These are phyloP conservation scores for Epicampocera succincta DNA, from an alignment of 2,888 invertebrate genomes.

Conservation along the genomic window DNA sequence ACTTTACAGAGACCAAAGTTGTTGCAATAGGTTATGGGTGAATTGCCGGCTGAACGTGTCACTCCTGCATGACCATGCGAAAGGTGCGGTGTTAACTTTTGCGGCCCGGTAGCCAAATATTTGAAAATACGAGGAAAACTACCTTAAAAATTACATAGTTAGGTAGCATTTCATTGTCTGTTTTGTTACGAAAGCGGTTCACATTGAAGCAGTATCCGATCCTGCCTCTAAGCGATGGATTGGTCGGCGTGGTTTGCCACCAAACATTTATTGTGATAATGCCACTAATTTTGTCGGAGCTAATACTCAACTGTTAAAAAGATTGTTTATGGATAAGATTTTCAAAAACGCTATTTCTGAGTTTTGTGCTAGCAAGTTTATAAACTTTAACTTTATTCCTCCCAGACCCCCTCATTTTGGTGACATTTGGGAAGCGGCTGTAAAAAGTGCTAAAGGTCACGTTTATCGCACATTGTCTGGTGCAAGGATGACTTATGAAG, in stretches of 20 bases:
- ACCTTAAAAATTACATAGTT: not conserved
- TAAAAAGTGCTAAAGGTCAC: not conserved
- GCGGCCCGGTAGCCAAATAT: slow-evolving; percentile 1
- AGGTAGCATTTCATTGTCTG: slow-evolving; percentile 3
- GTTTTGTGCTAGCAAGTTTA: not conserved
- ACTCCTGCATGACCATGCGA: too few relatives aligned
- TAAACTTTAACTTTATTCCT: not conserved
- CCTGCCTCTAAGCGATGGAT: slow-evolving; percentile 56
- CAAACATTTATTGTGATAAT: slow-evolving; percentile 53
- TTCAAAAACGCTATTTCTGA: not conserved
- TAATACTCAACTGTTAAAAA: not conserved
- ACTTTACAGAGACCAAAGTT: too few relatives aligned
- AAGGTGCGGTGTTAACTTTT: too few relatives aligned
- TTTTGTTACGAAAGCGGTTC: slow-evolving; percentile 46
- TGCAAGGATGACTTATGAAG: not conserved
- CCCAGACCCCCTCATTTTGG: not conserved
- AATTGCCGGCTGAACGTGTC: too few relatives aligned
- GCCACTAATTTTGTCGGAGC: not conserved
- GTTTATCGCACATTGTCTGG: not conserved
- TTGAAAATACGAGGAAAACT: not conserved
- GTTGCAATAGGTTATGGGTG: too few relatives aligned
- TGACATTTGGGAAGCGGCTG: not conserved
- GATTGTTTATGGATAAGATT: not conserved
- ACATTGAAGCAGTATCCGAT: slow-evolving; percentile 64
- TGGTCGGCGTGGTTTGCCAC: slow-evolving; percentile 35